phyloP scores from a whole-genome alignment of 2,888 invertebrate species.

The Linnaemya vulpina region DNA sequence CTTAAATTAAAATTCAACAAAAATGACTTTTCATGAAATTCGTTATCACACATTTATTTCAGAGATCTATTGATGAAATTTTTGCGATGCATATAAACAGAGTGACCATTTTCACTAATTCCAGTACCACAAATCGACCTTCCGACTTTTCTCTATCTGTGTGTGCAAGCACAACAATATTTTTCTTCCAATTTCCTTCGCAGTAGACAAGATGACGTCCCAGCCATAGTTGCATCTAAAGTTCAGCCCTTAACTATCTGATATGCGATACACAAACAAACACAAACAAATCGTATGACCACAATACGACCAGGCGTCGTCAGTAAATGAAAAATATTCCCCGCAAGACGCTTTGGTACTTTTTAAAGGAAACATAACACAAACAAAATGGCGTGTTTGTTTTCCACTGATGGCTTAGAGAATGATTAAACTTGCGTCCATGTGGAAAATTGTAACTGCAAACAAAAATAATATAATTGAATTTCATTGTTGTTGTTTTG shows the following conservation, averaged over 20 bases:
- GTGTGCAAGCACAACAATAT: slow-evolving; percentile 16
- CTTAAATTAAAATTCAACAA: neutral
- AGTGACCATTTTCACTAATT: neutral
- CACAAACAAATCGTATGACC: slow-evolving; percentile 12
- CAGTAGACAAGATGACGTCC: slow-evolving; percentile 58
- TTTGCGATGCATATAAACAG: no score
- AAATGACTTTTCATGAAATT: no score
- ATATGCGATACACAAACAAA: slow-evolving; percentile 25
- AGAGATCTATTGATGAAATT: no score
- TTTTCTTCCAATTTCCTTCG: slow-evolving; percentile 1
- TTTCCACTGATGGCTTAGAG: slow-evolving; percentile 52
- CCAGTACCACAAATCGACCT: neutral
- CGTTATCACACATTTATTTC: no score
- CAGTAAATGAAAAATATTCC: slow-evolving; percentile 31
- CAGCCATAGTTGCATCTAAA: slow-evolving; percentile 14
- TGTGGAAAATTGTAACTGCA: slow-evolving; percentile 55
- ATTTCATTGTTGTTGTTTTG: neutral
- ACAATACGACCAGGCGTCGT: slow-evolving; percentile 56
- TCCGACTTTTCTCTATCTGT: neutral
- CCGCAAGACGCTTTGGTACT: slow-evolving; percentile 25
- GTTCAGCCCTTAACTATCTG: slow-evolving; percentile 8
- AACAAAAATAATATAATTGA: slow-evolving; percentile 12
- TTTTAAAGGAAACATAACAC: slow-evolving; percentile 6
- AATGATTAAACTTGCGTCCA: slow-evolving; percentile 57
- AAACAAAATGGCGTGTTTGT: slow-evolving; percentile 42